These are phyloP conservation scores for Pyrrhura leucotis DNA, from an alignment of 2,797 vertebrate genomes.

Conservation along the genomic window DNA sequence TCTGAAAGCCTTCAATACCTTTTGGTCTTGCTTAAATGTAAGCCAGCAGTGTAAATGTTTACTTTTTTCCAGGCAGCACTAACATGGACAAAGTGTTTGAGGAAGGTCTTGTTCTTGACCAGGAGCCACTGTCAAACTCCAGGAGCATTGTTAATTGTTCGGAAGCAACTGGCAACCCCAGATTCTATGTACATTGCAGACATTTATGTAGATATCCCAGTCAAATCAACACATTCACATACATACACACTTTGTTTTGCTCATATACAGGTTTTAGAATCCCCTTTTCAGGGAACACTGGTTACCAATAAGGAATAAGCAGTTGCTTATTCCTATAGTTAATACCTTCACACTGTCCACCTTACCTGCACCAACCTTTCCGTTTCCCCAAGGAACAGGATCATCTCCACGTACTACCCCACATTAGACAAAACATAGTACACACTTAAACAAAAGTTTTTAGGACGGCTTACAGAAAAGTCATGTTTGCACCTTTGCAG, in stretches of 20 bases:
- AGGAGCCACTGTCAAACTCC: slow-evolving; percentile 12
- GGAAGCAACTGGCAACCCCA: not conserved
- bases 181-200: not conserved
- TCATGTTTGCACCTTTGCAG: not conserved
- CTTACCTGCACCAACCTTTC: slow-evolving; percentile 57
- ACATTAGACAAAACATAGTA: not conserved
- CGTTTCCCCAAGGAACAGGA: not conserved
- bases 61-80: not conserved
- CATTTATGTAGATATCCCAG: not conserved
- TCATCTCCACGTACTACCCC: not conserved
- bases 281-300: not conserved
- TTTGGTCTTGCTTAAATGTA: not conserved
- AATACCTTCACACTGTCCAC: not conserved
- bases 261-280: slow-evolving; percentile 76
- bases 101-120: not conserved
- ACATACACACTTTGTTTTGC: slow-evolving; percentile 68
- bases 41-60: not conserved
- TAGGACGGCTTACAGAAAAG: not conserved
- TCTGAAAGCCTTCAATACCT: not conserved
- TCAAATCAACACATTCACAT: not conserved
- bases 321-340: not conserved
- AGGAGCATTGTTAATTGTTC: slow-evolving; percentile 73
- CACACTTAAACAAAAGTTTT: not conserved
- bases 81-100: not conserved
- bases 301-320: not conserved